phyloP scores from a whole-genome alignment of 1,140 invertebrate species.

The Pseudobourletiella spinata region DNA sequence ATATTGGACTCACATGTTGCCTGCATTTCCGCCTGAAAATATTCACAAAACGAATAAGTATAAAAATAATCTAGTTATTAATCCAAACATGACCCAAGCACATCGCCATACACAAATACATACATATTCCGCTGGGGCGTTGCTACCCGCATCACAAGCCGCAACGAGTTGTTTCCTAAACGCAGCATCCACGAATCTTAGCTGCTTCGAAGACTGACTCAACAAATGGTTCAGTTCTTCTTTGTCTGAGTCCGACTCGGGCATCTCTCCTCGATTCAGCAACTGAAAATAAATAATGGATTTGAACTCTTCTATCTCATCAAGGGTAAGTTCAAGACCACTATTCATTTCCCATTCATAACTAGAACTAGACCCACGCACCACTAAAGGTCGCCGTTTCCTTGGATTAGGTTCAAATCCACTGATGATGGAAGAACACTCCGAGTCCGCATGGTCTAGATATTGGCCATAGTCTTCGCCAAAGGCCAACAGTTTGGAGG shows the following conservation, averaged over 20 bases:
- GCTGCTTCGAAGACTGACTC: constrained; percentile 47
- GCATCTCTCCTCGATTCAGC: constrained; percentile 36
- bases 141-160: constrained; percentile 38
- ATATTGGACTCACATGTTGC: constrained; percentile 65
- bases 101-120: too few relatives aligned
- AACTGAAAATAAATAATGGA: background rate
- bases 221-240: constrained; percentile 53
- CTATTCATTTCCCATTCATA: background rate
- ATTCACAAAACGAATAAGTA: too few relatives aligned
- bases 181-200: constrained; percentile 49
- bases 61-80: constrained; percentile 38
- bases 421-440: constrained; percentile 31
- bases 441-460: constrained; percentile 49
- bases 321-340: too few relatives aligned
- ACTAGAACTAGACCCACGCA: constrained; percentile 8
- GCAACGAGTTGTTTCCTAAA: constrained; percentile 44
- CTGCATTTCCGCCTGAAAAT: constrained; percentile 62
- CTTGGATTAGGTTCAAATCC: constrained; percentile 32
- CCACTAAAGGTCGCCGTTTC: constrained; percentile 29
- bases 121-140: constrained; percentile 29
- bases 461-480: constrained; percentile 83
- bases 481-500: constrained; percentile 68
- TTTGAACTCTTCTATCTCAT: too few relatives aligned
- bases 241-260: constrained; percentile 56
- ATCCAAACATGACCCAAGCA: too few relatives aligned